Evolutionary conservation across 2,797 vertebrate species (phyloP), one percentile per base, ranked within the genome.

Genomic region (Centropyge bicolor): DNA sequence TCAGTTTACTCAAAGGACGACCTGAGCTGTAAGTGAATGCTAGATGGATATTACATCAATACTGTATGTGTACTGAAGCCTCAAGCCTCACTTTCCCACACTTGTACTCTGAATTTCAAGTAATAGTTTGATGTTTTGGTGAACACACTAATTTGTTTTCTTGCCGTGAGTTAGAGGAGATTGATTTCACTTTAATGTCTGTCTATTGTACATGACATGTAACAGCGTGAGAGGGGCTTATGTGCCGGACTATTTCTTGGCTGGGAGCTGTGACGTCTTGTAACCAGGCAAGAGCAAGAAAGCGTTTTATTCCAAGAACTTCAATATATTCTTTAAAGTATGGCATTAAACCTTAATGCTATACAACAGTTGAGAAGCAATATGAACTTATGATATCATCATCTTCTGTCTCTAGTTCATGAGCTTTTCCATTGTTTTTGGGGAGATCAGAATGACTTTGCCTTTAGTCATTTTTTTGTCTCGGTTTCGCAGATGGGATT

Each of bases 401-500:
- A 70, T 67, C 61, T 22, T 55, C 52, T n/a, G 31, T 38, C 36
- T 70, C 55, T 40, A 5, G 45, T 70, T 67, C 40, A 12, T 67
- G 9, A 61, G n/a, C 31, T 59, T 40, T 62, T 10, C 40, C 12
- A 56, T 84, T 81, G 69, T 64, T 80, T 71, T 71, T 59, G 35
- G 48, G 24, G 19, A 45, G 31, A 61, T 54, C 40, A 74, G 67
- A 76, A 63, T 80, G 80, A 90, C 89, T 89, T 89, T 90, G 89
- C 88, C 91, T 75, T 78, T 36, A 70, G 87, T 78, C 80, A 59
- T 85, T 74, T 76, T 76, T 73, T 81, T 82, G 41, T 80, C 85
- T 86, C 72, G 13, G 51, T 82, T 84, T 80, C 82, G 59, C 72
- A 86, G 81, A 89, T 75, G 69, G 59, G 70, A 72, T 79, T 82